Base-by-base conservation (phyloP, 2,797 vertebrate genomes). In the Garrulus glandarius region DNA sequence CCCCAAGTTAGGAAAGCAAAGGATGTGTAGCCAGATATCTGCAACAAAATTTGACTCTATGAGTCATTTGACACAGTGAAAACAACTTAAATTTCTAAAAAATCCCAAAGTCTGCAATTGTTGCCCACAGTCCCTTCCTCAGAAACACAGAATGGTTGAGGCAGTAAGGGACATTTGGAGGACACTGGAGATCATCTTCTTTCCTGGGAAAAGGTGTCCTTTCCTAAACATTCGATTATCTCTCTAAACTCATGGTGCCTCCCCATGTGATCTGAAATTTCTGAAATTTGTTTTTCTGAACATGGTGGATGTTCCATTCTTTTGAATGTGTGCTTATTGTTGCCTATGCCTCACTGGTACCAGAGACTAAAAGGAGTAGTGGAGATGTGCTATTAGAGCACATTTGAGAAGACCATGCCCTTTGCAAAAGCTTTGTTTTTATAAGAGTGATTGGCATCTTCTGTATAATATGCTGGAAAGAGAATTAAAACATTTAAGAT, bases 91-190 rank as follows among this genome's bases (percentile, higher is more conserved):
- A 39, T 10, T 84, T 61, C 43, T 76, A 32, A 70, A 84, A 57
- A 27, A 23, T 0, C 2, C 4, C 14, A 2, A 43, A 46, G 10
- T 15, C 21, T 4, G 0, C 20, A 65, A 49, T 1, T 67, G 11
- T 14, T 57, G 36, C 13, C 17, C 13, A 22, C 26, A 52, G n/a
- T 49, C 14, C 12, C 20, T 78, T 75, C 6, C 4, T 43, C 34
- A 64, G 80, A 80, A 65, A 27, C 24, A 53, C 5, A 43, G 52
- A 67, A 60, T 29, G 8, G 5, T 9, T 60, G 32, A 81, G 18
- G 26, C 20, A 52, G 15, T 19, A 87, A 75, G 11, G 46, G 24
- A 37, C 15, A 44, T 68, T 32, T 89, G 19, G 17, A 89, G 15
- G 10, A 32, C 18, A 4, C 15, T 69, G 16, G 15, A 88, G 22